Base-by-base conservation (phyloP, 2,797 vertebrate genomes). In the Amblyopsis hoosieri region DNA sequence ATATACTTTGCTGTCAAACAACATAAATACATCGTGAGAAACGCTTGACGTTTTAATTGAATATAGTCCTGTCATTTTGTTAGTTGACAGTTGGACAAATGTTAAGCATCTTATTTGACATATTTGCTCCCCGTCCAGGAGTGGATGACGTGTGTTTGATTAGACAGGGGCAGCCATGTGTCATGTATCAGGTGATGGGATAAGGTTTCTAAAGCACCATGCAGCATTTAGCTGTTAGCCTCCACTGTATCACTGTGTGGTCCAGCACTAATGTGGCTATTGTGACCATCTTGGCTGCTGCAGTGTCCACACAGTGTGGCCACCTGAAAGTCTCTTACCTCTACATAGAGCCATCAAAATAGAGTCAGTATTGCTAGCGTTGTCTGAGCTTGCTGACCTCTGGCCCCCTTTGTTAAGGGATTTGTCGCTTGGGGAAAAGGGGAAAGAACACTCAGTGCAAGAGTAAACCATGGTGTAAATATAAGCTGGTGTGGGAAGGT, bases 241-340 rank as follows among this genome's bases (percentile, higher is more conserved):
- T 58, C 75, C 15, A 73, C 85, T 85, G 86, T 86, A 85, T 91
- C 85, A 75, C 75, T 29, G 56, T 75, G 78, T 79, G 81, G 71
- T 64, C 75, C 84, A 48, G 70, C 74, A 79, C 79, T 90, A 90
- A 90, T 87, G 85, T 88, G 87, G 89, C 91, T 87, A 85, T 69
- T 77, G 74, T 89, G 72, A 23, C 19, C 19, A 23, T 23, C 19
- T 23, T 23, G 19, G 19, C 19, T 23, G 19, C 19, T 23, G 19
- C 50, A 6, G 72, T 4, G 70, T 80, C 76, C 80, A 54, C 71
- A 71, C 62, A 61, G 72, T 81, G 69, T 74, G 74, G 80, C 76
- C 65, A 12, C 61, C 63, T 74, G 64, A 19, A 63, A 57, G 62
- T 17, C 60, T 54, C 31, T 62, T 53, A 42, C 63, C 69, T 68